Percentiles rank a stretch among this genome's conserved stretches.
Conservation (phyloP, 2,113 vertebrate species). For the Axis porcinus region DNA sequence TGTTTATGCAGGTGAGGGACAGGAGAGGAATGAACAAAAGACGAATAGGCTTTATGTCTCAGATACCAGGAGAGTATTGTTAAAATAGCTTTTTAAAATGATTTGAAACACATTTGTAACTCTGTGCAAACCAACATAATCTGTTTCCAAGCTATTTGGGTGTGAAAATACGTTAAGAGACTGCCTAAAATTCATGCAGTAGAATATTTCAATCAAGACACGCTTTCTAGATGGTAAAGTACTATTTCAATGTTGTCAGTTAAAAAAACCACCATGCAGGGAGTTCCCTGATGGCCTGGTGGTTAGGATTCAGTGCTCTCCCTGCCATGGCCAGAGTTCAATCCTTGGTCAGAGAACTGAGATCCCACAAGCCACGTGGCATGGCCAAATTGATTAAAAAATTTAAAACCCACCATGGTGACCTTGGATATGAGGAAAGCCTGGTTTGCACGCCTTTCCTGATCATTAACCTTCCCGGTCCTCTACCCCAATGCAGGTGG, state of each 20-base stretch:
- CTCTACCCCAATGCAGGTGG: neutral
- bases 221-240: neutral
- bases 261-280: neutral
- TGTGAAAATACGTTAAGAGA: constrained; percentile 17
- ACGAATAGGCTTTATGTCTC: neutral
- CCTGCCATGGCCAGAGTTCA: neutral
- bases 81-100: constrained; percentile 1
- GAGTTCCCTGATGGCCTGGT: neutral
- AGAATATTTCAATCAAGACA: neutral
- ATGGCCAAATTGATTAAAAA: neutral
- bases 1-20: neutral
- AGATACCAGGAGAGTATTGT: neutral
- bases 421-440: neutral
- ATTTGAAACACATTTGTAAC: constrained; percentile 2
- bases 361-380: neutral
- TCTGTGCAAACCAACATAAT: neutral
- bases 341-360: neutral
- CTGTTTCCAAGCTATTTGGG: constrained; percentile 19
- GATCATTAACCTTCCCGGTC: neutral
- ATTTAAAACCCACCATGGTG: neutral
- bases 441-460: neutral
- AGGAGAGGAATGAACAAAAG: neutral
- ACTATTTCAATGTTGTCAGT: neutral
- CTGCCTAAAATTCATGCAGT: neutral
- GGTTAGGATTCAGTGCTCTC: neutral